A percentile compares a stretch with the other conserved stretches of the same genome.
phyloP scores from a whole-genome alignment of 2,113 vertebrate species.

The Trochalopteron elliotii region DNA sequence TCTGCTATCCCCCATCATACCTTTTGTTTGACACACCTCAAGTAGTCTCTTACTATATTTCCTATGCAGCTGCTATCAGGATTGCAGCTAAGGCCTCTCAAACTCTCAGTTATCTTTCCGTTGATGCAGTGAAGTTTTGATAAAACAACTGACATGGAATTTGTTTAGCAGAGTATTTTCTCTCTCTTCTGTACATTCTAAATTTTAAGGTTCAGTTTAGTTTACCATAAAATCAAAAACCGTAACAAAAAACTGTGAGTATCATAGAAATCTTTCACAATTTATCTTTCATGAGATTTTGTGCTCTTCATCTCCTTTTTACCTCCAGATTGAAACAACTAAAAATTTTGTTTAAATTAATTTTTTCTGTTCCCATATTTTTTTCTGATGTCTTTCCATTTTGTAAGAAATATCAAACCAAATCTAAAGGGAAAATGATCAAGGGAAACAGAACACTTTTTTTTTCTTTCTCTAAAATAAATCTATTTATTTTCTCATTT shows the following conservation, averaged over 20 bases:
- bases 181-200: not conserved
- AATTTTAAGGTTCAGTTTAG: not conserved
- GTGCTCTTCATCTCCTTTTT: not conserved
- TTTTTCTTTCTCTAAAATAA: not conserved
- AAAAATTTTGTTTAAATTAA: not conserved
- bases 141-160: not conserved
- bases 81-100: not conserved
- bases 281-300: not conserved
- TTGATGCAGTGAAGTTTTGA: not conserved
- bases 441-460: not conserved
- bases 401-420: not conserved
- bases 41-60: not conserved
- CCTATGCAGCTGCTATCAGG: not conserved
- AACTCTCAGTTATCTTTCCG: not conserved
- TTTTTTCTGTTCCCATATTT: not conserved
- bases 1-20: fast-evolving
- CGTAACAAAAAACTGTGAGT: not conserved
- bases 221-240: not conserved
- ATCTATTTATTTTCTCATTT: not conserved
- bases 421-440: not conserved
- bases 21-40: not conserved
- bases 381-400: not conserved
- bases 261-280: not conserved
- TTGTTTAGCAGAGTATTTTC: not conserved
- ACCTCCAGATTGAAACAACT: not conserved